These are phyloP conservation scores for Rallus crepitans DNA, from an alignment of 2,797 vertebrate species.

Conservation along the genomic window DNA sequence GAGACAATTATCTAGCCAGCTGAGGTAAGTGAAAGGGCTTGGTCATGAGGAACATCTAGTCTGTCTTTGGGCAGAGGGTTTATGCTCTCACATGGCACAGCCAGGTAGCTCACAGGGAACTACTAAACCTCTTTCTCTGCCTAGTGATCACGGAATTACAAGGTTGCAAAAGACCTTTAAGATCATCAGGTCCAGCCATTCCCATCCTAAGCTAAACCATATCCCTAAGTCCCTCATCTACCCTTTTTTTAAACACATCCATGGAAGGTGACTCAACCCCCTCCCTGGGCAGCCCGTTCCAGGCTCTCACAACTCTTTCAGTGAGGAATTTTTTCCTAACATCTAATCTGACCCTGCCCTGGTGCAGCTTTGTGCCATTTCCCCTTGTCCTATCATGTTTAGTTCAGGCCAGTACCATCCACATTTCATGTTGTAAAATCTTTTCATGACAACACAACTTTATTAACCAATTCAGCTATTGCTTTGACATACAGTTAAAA, in stretches of 20 bases:
- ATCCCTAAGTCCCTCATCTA: no score
- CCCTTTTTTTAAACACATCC: no score
- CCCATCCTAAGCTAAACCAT: no score
- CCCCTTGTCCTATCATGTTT: background rate
- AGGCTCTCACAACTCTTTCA: no score
- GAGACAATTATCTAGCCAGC: background rate
- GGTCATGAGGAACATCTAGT: background rate
- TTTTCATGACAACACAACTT: background rate
- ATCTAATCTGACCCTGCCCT: no score
- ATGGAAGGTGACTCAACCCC: no score
- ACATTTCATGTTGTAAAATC: background rate
- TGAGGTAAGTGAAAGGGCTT: background rate
- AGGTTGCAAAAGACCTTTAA: no score
- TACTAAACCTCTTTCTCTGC: background rate
- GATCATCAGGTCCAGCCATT: no score
- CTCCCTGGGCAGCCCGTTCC: no score
- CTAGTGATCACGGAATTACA: background rate
- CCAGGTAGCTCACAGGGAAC: background rate
- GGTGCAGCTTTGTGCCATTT: no score
- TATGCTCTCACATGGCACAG: background rate
- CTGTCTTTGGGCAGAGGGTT: background rate
- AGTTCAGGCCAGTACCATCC: background rate
- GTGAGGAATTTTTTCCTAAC: no score
- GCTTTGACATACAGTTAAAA: background rate
- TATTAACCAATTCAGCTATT: background rate